Conservation (phyloP, 2,113 vertebrate species). For the Pholis gunnellus region DNA sequence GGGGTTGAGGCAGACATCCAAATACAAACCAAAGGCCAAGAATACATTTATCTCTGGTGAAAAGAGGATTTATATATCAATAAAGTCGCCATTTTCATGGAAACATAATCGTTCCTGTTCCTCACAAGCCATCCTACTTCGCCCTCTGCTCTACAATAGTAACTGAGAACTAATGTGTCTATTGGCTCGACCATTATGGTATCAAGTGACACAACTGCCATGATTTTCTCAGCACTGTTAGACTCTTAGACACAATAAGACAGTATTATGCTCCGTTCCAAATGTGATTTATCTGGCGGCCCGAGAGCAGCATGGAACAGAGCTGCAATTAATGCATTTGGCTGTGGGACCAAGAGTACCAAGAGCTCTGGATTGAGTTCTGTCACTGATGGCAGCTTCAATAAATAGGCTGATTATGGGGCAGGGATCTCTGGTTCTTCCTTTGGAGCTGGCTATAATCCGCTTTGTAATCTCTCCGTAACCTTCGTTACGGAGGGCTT, state of each 20-base stretch:
- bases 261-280: constrained; percentile 39
- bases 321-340: constrained; percentile 54
- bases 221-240: constrained; percentile 47
- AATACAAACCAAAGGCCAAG: not conserved
- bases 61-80: not conserved
- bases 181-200: constrained; percentile 50
- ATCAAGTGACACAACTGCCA: constrained; percentile 33
- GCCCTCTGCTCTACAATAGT: not conserved
- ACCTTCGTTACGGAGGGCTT: constrained; percentile 34
- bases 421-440: constrained; percentile 43
- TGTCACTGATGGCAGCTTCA: constrained; percentile 46
- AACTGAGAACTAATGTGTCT: constrained; percentile 34
- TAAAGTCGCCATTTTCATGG: not conserved
- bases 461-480: constrained; percentile 60
- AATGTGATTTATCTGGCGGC: constrained; percentile 49
- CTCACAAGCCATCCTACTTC: not conserved
- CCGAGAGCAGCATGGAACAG: constrained; percentile 22
- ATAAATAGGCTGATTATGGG: constrained; percentile 49
- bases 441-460: constrained; percentile 52
- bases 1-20: not conserved
- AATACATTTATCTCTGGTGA: not conserved
- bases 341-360: constrained; percentile 40
- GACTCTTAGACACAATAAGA: constrained; percentile 51
- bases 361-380: constrained; percentile 52
- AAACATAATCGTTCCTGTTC: not conserved